Conservation (phyloP, 2,797 vertebrate species). For the Scolopax rusticola region DNA sequence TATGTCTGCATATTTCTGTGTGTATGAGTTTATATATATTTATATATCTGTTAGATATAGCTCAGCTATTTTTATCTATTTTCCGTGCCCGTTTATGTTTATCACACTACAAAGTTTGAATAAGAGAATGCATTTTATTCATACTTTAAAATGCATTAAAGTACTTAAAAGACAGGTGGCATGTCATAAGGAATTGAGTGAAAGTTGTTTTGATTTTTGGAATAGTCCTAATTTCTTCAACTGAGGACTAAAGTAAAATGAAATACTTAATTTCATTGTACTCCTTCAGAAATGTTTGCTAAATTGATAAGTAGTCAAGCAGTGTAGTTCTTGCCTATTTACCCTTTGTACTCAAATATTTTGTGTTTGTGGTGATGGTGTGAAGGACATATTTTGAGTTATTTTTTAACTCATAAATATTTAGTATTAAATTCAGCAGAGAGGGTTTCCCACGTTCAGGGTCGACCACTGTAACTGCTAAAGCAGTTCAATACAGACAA, state of each 20-base stretch:
- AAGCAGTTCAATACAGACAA: rapidly evolving
- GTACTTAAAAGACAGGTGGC: neutral
- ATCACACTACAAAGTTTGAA: neutral
- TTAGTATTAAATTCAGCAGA: neutral
- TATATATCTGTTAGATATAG: neutral
- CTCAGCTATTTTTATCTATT: neutral
- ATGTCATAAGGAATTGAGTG: neutral
- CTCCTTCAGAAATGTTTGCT: neutral
- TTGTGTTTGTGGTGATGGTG: neutral
- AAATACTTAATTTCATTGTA: neutral
- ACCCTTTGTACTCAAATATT: neutral
- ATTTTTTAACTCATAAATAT: neutral
- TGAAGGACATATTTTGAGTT: neutral
- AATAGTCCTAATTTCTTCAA: neutral
- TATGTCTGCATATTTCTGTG: neutral
- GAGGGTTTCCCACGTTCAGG: neutral
- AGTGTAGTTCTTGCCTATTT: neutral
- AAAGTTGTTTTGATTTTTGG: neutral
- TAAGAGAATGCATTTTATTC: neutral
- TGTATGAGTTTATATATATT: neutral
- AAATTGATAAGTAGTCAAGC: neutral
- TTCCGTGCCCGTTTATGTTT: neutral
- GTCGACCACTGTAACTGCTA: neutral
- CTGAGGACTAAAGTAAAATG: neutral
- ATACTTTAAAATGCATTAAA: neutral